Evolutionary conservation across 2,888 invertebrate species (phyloP), one percentile per base, ranked within the genome.

Genomic region (Liodrosophila aerea): DNA sequence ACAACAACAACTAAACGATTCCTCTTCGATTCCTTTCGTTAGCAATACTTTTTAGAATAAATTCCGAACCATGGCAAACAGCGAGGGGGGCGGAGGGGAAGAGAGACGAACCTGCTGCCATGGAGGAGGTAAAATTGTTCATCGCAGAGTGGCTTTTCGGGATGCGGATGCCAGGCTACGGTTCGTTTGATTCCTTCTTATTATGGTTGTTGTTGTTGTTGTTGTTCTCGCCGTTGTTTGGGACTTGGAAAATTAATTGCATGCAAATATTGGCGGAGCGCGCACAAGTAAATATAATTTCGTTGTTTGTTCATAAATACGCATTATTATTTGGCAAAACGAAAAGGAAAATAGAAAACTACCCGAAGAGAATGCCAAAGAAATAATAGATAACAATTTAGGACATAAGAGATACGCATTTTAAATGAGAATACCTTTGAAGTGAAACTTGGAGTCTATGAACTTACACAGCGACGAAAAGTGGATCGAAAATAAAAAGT

Each of bases 231-330:
- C 22, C 39, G 52, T 47, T 50, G 46, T 33, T 22, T 39, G 43
- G 62, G 59, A 50, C 66, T 72, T 58, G 75, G 53, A 67, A 86
- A 87, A 86, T 86, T 86, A 86, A 86, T 86, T 86, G 87, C 81
- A 81, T 83, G 86, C 83, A 87, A 86, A 86, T 86, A 86, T 87
- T 86, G 76, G 68, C 75, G 76, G 64, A 86, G 86, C 62, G 57
- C 30, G 64, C 58, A 53, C 68, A 77, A 84, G 80, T 77, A 81
- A 87, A 86, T 83, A 85, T 85, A 75, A 87, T 83, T 86, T 86
- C 63, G 69, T 76, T 85, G 78, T 76, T 83, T 84, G 78, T 75
- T 73, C 76, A 85, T 87, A 85, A 85, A 87, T 85, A 85, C 75
- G 73, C 75, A 85, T 85, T 85, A 74, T 73, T 73, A 82, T 85